These are phyloP conservation scores for Porites evermanni DNA, from an alignment of 92 coral and sea anemone genomes.

Conservation along the genomic window DNA sequence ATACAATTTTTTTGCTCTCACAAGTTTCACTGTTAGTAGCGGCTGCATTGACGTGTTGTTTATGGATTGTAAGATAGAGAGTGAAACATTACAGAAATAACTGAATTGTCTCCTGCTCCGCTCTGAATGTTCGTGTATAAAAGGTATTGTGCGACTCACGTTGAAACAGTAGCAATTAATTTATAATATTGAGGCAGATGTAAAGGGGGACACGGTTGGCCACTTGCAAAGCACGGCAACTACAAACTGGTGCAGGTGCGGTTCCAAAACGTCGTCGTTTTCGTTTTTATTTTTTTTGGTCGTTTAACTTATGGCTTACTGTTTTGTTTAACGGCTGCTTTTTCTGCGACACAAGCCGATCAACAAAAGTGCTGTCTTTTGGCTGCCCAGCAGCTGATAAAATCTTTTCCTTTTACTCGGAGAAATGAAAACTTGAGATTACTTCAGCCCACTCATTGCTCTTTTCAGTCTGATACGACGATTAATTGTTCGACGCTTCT, in stretches of 20 bases:
- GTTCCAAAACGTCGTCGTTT: not conserved
- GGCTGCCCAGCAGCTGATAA: too few species aligned
- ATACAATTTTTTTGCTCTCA: not conserved
- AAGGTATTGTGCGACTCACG: not conserved
- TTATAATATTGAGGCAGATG: not conserved
- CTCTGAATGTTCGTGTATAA: not conserved
- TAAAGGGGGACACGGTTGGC: not conserved
- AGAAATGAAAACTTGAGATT: too few species aligned
- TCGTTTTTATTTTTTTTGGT: too few species aligned
- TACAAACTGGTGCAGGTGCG: not conserved
- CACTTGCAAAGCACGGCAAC: not conserved
- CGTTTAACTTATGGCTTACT: too few species aligned
- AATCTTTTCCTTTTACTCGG: too few species aligned
- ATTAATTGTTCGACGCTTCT: too few species aligned
- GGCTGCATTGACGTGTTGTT: not conserved
- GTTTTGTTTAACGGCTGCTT: too few species aligned
- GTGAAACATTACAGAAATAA: slow-evolving; percentile 28
- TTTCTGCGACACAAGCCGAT: too few species aligned
- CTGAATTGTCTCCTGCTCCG: not conserved
- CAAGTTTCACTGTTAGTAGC: slow-evolving; percentile 3
- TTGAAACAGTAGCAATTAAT: not conserved
- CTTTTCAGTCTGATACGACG: too few species aligned
- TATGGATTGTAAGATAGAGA: not conserved
- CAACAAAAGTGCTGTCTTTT: too few species aligned
- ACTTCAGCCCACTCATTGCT: too few species aligned